Evolutionary conservation across 1,140 invertebrate genomes (phyloP), one percentile per base, ranked within the genome.

Genomic region (Ganaspis sp.): DNA sequence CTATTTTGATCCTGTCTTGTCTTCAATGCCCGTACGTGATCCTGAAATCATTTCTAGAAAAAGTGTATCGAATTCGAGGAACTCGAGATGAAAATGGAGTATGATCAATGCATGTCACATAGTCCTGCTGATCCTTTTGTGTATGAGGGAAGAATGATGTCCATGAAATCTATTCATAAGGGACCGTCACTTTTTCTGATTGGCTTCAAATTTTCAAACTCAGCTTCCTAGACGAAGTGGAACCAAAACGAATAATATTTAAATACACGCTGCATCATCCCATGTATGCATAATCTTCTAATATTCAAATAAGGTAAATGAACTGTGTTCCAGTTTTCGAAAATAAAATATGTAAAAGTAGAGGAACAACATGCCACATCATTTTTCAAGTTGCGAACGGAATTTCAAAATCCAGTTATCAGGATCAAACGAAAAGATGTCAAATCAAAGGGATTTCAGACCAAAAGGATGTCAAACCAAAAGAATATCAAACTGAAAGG

Each of bases 131-230:
- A 34, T 64, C 15, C 58, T 64, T 64, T 64, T 64, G 26, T 64
- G 23, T 3, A 64, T 26, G 4, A n/a, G 11, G 23, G 26, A 64
- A 64, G 26, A 29, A 64, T 64, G 58, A 64, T 64, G 58, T 15
- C 58, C 58, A 15, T 64, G 58, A 64, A 64, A 64, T 64, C 58
- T 29, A 64, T 64, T 64, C 58, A 64, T 64, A 64, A 64, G 58
- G 58, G 58, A 6, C 23, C 15, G 58, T 26, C 12, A 6, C 12
- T 6, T 64, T 34, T 64, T 64, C n/a, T 15, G 45, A n/a, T 49
- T 6, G 17, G n/a, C 2, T n/a, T 49, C 17, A 49, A 49, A 49
- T 8, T 49, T 49, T 49, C 5, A 49, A 49, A 49, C 45, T 49
- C 6, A 49, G 45, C 0, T 49, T 15, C n/a, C 45, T 49, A 5